Percentiles rank a stretch among this genome's conserved stretches.
Conservation (phyloP, 2,113 vertebrate species). For the Oreocharis arfaki region DNA sequence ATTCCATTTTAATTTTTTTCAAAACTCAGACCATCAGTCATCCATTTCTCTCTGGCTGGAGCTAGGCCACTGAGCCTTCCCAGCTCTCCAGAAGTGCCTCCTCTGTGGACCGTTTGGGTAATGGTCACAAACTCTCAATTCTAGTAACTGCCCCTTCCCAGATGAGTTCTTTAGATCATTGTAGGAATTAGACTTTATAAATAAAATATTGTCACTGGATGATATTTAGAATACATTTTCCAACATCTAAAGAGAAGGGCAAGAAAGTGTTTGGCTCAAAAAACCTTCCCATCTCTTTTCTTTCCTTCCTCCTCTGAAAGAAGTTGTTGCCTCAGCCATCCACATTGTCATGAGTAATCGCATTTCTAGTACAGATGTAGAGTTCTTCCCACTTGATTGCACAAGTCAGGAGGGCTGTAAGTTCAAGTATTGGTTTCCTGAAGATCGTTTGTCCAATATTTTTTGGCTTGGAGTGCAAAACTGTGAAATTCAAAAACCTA, state of each 20-base stretch:
- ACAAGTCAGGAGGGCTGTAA: not conserved
- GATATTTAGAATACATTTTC: not conserved
- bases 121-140: not conserved
- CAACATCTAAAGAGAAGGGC: not conserved
- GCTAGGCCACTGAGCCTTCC: not conserved
- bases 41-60: not conserved
- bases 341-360: not conserved
- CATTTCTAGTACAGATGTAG: not conserved
- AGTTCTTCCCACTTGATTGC: not conserved
- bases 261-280: not conserved
- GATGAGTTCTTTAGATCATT: not conserved
- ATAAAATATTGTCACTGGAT: not conserved
- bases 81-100: not conserved
- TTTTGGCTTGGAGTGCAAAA: not conserved
- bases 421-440: not conserved
- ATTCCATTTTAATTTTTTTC: not conserved
- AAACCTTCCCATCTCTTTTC: not conserved
- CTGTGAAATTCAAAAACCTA: not conserved
- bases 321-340: not conserved
- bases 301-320: not conserved
- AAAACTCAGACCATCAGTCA: not conserved
- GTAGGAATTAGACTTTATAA: not conserved
- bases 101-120: not conserved
- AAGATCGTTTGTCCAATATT: not conserved
- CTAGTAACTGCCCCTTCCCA: not conserved